Evolutionary conservation across 1,140 invertebrate species (phyloP).

Genomic region (Megalonaias nervosa): DNA sequence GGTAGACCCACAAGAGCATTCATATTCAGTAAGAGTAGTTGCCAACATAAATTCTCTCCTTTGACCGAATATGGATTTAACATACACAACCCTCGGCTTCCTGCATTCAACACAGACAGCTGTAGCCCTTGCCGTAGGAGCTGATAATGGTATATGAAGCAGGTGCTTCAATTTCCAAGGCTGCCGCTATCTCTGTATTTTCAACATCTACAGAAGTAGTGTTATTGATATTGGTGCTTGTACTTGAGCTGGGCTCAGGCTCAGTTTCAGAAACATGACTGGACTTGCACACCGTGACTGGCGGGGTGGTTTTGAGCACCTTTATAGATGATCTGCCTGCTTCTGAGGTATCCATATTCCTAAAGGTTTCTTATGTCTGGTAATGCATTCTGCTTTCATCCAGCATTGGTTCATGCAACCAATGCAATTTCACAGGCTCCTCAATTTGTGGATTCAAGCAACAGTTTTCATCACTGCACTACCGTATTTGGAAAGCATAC

Average conservation of each 20-base stretch:
- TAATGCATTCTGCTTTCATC: not conserved
- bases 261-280: not conserved
- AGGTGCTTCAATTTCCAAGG: too few species aligned
- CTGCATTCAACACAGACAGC: too few species aligned
- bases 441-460: not conserved
- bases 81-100: too few species aligned
- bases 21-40: constrained; percentile 2
- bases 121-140: too few species aligned
- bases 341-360: not conserved
- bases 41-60: not conserved
- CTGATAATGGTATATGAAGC: too few species aligned
- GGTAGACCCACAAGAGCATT: constrained; percentile 2
- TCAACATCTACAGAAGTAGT: too few species aligned
- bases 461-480: not conserved
- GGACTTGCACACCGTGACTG: not conserved
- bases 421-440: not conserved
- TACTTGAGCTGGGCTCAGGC: not conserved
- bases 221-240: not conserved
- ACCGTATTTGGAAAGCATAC: constrained; percentile 12
- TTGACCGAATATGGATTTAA: too few species aligned
- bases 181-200: too few species aligned
- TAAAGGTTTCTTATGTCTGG: not conserved
- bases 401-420: constrained; percentile 1
- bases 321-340: not conserved
- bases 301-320: not conserved